Evolutionary conservation across 2,113 vertebrate species (phyloP).

Genomic region (Procapra przewalskii): DNA sequence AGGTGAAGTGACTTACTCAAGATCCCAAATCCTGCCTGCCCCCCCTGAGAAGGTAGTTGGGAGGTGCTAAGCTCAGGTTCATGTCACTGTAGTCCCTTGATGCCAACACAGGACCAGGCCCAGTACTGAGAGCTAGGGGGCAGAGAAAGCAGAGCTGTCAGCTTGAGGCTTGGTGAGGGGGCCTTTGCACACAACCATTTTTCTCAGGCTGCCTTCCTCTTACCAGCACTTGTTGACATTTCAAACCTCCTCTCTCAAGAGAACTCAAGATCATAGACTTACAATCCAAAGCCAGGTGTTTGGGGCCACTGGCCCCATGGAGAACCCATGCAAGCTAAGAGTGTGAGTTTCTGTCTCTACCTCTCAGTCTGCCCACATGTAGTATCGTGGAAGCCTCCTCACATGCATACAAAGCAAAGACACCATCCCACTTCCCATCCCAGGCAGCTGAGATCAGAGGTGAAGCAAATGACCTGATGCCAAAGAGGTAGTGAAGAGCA

Average conservation of each 20-base stretch:
- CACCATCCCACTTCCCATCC: not conserved
- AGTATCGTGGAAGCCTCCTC: not conserved
- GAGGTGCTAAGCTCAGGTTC: not conserved
- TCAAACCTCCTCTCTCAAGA: not conserved
- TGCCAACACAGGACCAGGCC: not conserved
- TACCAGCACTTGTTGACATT: not conserved
- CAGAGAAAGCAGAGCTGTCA: not conserved
- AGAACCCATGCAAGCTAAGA: not conserved
- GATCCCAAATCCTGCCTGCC: not conserved
- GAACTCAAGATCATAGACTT: not conserved
- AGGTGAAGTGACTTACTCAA: not conserved
- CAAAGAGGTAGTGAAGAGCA: conserved; percentile 38
- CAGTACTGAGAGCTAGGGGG: not conserved
- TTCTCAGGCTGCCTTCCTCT: not conserved
- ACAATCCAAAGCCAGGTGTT: not conserved
- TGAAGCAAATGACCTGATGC: not conserved
- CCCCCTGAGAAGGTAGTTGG: not conserved
- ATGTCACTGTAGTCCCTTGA: not conserved
- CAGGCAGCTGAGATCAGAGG: not conserved
- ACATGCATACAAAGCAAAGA: not conserved
- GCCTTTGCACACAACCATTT: not conserved
- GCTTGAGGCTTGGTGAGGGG: not conserved
- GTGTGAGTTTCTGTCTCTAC: not conserved
- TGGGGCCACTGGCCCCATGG: not conserved
- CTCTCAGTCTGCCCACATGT: not conserved